A percentile compares a stretch with the other conserved stretches of the same genome.
Evolutionary conservation across 23 tunicate genomes (phyloP).

Genomic region (Styela plicata): DNA sequence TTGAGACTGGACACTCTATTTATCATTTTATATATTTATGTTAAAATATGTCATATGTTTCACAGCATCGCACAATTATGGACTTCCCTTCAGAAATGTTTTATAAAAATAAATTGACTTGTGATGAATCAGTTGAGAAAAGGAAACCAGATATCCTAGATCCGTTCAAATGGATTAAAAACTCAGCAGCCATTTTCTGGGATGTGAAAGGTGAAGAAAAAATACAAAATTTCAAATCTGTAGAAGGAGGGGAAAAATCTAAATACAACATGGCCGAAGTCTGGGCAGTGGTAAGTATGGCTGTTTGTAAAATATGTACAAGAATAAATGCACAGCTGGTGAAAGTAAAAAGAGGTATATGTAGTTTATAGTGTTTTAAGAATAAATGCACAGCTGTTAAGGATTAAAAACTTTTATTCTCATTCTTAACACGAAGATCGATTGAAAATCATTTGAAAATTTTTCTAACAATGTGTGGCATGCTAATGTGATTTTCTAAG

Average conservation of each 20-base stretch:
- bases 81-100: slow-evolving; percentile 60
- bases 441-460: too few species aligned
- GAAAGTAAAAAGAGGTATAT: background rate
- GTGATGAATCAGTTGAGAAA: slow-evolving; percentile 40
- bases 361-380: too few species aligned
- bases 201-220: slow-evolving; percentile 51
- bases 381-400: too few species aligned
- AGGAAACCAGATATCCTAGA: background rate
- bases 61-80: slow-evolving; percentile 55
- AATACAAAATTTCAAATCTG: slow-evolving; percentile 31
- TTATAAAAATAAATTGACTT: slow-evolving; percentile 34
- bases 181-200: slow-evolving; percentile 4
- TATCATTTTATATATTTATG: too few species aligned
- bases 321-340: too few species aligned
- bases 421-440: too few species aligned
- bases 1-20: too few species aligned
- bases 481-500: too few species aligned
- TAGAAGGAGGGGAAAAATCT: slow-evolving; percentile 50
- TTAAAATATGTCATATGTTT: too few species aligned
- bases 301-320: background rate
- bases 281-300: slow-evolving; percentile 50
- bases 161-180: background rate
- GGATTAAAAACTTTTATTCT: too few species aligned
- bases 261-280: slow-evolving; percentile 52
- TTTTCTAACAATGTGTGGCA: too few species aligned